Percentiles rank a stretch among this genome's conserved stretches.
These are phyloP conservation scores for Sturmia bella DNA, from an alignment of 2,888 invertebrate genomes.

Conservation along the genomic window DNA sequence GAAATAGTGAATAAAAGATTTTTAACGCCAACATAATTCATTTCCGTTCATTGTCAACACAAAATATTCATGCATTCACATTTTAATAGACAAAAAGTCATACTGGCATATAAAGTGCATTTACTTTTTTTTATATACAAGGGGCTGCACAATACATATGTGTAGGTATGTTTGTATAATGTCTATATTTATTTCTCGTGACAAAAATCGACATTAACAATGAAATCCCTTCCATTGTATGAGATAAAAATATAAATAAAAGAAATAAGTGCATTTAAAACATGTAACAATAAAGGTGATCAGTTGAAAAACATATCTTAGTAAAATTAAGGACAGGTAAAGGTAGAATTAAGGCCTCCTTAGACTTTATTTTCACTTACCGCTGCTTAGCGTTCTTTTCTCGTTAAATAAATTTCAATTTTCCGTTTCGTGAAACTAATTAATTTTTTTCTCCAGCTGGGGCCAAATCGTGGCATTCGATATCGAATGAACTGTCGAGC, in stretches of 20 bases:
- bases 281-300: conserved; percentile 79
- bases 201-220: conserved; percentile 42
- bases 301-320: conserved; percentile 64
- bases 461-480: no score
- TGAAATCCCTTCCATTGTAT: conserved; percentile 37
- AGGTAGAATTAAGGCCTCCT: no score
- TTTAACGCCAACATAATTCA: conserved; percentile 78
- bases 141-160: no score
- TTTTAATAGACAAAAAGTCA: conserved; percentile 27
- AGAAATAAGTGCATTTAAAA: conserved; percentile 57
- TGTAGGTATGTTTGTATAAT: not conserved
- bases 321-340: not conserved
- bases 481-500: no score
- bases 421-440: no score
- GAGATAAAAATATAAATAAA: conserved; percentile 38
- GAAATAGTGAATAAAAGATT: conserved; percentile 52
- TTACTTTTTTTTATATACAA: not conserved
- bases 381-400: no score
- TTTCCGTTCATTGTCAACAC: conserved; percentile 80
- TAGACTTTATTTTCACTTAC: no score
- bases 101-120: conserved; percentile 4
- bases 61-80: conserved; percentile 71
- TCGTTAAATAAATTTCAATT: no score
- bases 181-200: not conserved
- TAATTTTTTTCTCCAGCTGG: no score